Evolutionary conservation across 2,113 vertebrate genomes (phyloP).

Genomic region (Verasper variegatus): DNA sequence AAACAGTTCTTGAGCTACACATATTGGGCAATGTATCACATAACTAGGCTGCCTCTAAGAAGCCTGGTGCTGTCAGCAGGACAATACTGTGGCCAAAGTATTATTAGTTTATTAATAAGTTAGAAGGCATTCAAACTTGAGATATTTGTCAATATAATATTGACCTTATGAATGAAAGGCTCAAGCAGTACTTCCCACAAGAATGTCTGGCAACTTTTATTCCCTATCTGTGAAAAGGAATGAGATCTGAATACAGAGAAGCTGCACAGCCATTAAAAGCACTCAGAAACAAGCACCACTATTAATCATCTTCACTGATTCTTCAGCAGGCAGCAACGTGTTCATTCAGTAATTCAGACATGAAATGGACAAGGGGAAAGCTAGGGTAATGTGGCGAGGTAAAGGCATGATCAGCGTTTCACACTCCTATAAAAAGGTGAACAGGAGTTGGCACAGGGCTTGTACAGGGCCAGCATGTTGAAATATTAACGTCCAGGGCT

Average conservation of each 20-base stretch:
- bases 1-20: not conserved
- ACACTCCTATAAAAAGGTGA: constrained; percentile 40
- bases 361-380: constrained; percentile 39
- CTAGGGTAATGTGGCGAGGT: constrained; percentile 42
- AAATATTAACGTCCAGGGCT: constrained; percentile 72
- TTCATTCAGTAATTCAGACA: constrained; percentile 68
- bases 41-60: constrained; percentile 1
- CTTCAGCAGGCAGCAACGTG: constrained; percentile 65
- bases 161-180: constrained; percentile 44
- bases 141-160: constrained; percentile 46
- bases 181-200: constrained; percentile 40
- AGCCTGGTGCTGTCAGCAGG: constrained; percentile 1
- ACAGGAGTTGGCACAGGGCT: constrained; percentile 40
- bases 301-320: constrained; percentile 74
- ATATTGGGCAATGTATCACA: constrained; percentile 4
- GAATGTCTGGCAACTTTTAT: constrained; percentile 59
- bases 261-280: constrained; percentile 56
- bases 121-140: constrained; percentile 31
- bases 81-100: constrained; percentile 21
- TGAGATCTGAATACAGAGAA: constrained; percentile 68
- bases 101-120: not conserved
- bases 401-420: constrained; percentile 62
- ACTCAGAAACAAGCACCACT: constrained; percentile 50
- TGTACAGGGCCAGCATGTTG: constrained; percentile 56
- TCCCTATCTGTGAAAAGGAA: constrained; percentile 67